Percentiles rank a stretch among this genome's conserved stretches.
phyloP scores from a whole-genome alignment of 2,797 vertebrate genomes.

The Amniataba percoides region DNA sequence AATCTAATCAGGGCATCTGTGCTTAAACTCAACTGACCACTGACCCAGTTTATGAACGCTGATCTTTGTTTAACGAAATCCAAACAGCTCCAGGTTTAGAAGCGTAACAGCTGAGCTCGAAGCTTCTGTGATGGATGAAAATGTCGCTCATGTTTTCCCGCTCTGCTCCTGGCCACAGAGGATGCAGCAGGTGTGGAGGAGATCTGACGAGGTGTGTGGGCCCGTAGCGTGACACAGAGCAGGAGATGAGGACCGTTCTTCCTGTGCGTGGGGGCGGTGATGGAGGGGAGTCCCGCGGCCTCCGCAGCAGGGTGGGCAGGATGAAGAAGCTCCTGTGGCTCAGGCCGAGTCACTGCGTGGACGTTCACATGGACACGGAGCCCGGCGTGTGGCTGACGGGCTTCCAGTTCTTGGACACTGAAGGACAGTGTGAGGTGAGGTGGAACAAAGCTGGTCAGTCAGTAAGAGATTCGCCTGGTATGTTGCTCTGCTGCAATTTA shows the following conservation, averaged over 20 bases:
- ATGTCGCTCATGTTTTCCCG: neutral
- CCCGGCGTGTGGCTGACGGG: constrained; percentile 80
- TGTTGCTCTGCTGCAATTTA: neutral
- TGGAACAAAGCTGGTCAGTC: neutral
- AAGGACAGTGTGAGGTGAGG: constrained; percentile 75
- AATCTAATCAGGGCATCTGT: constrained; percentile 25
- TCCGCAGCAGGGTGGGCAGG: constrained; percentile 71
- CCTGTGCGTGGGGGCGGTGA: constrained; percentile 62
- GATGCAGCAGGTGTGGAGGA: constrained; percentile 68
- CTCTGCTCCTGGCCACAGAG: constrained; percentile 61
- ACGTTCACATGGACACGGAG: constrained; percentile 71
- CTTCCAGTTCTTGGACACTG: constrained; percentile 79
- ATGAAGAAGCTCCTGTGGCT: constrained; percentile 79
- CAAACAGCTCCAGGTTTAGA: neutral
- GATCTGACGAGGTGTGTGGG: constrained; percentile 58
- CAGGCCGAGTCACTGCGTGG: constrained; percentile 40
- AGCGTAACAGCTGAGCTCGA: neutral
- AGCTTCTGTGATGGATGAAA: neutral
- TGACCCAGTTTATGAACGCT: constrained; percentile 15
- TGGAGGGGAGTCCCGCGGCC: constrained; percentile 61
- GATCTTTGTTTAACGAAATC: constrained; percentile 7
- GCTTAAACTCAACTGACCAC: neutral
- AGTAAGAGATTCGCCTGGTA: neutral
- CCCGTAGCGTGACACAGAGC: constrained; percentile 54
- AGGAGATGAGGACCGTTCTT: constrained; percentile 75